phyloP scores from a whole-genome alignment of 2,797 vertebrate species.

The Taenioides sp. region DNA sequence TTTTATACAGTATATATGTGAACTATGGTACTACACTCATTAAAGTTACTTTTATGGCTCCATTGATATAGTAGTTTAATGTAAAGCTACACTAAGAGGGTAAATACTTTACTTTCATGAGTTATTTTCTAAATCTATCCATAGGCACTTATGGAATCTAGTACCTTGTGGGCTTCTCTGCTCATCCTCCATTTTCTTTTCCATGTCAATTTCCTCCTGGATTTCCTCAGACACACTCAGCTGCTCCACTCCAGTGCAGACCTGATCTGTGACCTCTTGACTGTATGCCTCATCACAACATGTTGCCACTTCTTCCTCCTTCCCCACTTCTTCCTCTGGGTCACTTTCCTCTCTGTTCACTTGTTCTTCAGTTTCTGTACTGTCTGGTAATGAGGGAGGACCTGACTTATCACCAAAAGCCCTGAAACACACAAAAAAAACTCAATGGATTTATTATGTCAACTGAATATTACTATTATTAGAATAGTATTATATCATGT shows the following conservation, averaged over 20 bases:
- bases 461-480: background rate
- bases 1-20: background rate
- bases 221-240: constrained; percentile 57
- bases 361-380: constrained; percentile 43
- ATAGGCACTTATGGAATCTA: background rate
- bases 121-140: background rate
- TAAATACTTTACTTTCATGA: background rate
- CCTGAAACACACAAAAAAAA: constrained; percentile 71
- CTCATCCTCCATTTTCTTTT: constrained; percentile 60
- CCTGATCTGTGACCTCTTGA: constrained; percentile 29
- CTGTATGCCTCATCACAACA: constrained; percentile 34
- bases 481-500: too few species aligned
- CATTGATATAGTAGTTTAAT: background rate
- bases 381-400: constrained; percentile 82
- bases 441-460: background rate
- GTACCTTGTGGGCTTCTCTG: constrained; percentile 86
- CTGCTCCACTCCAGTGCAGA: constrained; percentile 53
- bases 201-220: constrained; percentile 40
- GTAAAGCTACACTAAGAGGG: too few species aligned
- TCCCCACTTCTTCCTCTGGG: constrained; percentile 30
- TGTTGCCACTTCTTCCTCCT: constrained; percentile 37
- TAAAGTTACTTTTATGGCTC: background rate
- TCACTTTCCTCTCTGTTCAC: constrained; percentile 54
- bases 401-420: constrained; percentile 88
- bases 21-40: background rate